phyloP scores from a whole-genome alignment of 2,888 invertebrate genomes.

The Hirtodrosophila cameraria region DNA sequence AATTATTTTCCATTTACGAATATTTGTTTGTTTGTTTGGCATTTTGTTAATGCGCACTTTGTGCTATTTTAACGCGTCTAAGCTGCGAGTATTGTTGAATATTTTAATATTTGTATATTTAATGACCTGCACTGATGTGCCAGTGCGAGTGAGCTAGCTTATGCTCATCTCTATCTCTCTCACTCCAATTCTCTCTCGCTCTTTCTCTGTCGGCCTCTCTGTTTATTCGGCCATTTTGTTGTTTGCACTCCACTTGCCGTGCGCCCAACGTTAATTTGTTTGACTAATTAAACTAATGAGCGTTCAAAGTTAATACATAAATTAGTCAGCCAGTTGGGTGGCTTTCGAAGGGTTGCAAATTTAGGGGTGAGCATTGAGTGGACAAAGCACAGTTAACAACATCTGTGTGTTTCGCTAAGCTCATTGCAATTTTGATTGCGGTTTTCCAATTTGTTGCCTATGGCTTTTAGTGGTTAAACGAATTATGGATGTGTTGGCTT shows the following conservation, averaged over 20 bases:
- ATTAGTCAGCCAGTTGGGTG: slow-evolving; percentile 63
- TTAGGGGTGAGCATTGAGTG: neutral
- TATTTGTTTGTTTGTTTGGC: no score
- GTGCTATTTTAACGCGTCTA: slow-evolving; percentile 24
- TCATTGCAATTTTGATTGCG: slow-evolving; percentile 58
- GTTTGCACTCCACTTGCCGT: slow-evolving; percentile 75
- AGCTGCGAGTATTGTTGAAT: slow-evolving; percentile 36
- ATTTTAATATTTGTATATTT: slow-evolving; percentile 67
- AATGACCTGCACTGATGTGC: slow-evolving; percentile 51
- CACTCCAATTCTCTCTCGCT: neutral
- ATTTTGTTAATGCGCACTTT: slow-evolving; percentile 30
- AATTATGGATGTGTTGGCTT: slow-evolving; percentile 18
- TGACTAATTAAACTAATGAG: slow-evolving; percentile 84
- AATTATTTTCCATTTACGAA: slow-evolving; percentile 79
- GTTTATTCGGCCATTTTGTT: slow-evolving; percentile 77
- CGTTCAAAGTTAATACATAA: slow-evolving; percentile 83
- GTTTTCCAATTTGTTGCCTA: slow-evolving; percentile 45
- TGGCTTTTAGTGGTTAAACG: slow-evolving; percentile 24
- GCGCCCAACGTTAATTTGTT: slow-evolving; percentile 82
- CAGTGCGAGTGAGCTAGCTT: slow-evolving; percentile 46
- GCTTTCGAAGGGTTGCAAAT: neutral
- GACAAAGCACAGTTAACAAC: neutral
- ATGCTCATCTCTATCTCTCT: neutral
- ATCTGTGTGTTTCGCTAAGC: slow-evolving; percentile 35
- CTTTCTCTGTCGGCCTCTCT: slow-evolving; percentile 25